These are phyloP conservation scores for Hozukius guyotensis DNA, from an alignment of 2,797 vertebrate species.

Conservation along the genomic window DNA sequence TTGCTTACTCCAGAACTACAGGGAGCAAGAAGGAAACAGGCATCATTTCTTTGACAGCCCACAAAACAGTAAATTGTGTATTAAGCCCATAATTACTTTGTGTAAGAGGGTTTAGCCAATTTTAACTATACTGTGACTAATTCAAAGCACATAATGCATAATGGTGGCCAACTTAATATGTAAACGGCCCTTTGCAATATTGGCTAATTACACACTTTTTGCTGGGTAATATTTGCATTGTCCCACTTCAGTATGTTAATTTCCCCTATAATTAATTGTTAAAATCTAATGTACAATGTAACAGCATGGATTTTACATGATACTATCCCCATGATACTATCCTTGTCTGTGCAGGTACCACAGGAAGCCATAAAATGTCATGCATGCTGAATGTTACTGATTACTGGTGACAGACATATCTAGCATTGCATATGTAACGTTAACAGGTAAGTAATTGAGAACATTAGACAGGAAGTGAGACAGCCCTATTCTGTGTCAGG, in stretches of 20 bases:
- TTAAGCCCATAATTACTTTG: neutral
- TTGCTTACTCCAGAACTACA: neutral
- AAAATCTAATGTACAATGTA: neutral
- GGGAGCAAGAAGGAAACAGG: neutral
- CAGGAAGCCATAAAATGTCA: neutral
- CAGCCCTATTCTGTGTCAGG: neutral
- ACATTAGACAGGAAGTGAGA: neutral
- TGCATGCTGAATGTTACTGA: neutral
- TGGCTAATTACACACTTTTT: neutral
- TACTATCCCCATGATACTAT: neutral
- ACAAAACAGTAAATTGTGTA: conserved; percentile 1
- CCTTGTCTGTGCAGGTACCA: neutral
- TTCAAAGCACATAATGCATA: neutral
- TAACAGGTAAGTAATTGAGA: neutral
- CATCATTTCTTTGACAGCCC: neutral
- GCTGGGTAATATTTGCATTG: neutral
- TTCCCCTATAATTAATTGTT: neutral
- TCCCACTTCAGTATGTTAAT: conserved; percentile 14
- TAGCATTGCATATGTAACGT: neutral
- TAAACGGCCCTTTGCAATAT: neutral
- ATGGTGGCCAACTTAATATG: neutral
- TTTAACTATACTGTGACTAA: conserved; percentile 5
- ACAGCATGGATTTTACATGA: neutral
- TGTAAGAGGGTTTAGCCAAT: neutral
- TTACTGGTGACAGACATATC: neutral